Evolutionary conservation across 1,140 invertebrate species (phyloP).

Genomic region (Linepithema humile): DNA sequence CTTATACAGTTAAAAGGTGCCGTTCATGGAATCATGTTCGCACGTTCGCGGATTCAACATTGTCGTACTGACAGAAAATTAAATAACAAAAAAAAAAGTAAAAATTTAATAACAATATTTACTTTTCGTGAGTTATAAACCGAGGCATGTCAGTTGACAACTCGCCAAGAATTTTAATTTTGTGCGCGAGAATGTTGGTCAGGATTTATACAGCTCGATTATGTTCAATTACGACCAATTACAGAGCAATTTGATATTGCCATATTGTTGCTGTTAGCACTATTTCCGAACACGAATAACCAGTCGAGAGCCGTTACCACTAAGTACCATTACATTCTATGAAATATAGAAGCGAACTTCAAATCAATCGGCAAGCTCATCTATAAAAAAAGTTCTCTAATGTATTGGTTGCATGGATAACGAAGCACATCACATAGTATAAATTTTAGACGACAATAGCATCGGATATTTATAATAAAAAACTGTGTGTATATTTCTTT

Average conservation of each 20-base stretch:
- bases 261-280: background rate
- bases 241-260: background rate
- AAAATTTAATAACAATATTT: background rate
- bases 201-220: background rate
- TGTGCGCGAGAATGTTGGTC: background rate
- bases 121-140: background rate
- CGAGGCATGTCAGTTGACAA: background rate
- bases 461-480: conserved; percentile 16
- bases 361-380: background rate
- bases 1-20: background rate
- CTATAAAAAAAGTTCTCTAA: background rate
- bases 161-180: background rate
- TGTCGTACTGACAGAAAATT: too few relatives aligned
- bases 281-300: background rate
- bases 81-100: too few relatives aligned
- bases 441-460: conserved; percentile 3
- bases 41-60: background rate
- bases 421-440: too few relatives aligned
- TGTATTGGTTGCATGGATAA: background rate
- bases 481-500: background rate
- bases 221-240: conserved; percentile 37
- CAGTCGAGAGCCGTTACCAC: background rate
- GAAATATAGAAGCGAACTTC: background rate
- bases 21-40: background rate
- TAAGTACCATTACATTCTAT: background rate